Evolutionary conservation across 2,888 invertebrate genomes (phyloP), one percentile per base, ranked within the genome.

Genomic region (Euplagia quadripunctaria): DNA sequence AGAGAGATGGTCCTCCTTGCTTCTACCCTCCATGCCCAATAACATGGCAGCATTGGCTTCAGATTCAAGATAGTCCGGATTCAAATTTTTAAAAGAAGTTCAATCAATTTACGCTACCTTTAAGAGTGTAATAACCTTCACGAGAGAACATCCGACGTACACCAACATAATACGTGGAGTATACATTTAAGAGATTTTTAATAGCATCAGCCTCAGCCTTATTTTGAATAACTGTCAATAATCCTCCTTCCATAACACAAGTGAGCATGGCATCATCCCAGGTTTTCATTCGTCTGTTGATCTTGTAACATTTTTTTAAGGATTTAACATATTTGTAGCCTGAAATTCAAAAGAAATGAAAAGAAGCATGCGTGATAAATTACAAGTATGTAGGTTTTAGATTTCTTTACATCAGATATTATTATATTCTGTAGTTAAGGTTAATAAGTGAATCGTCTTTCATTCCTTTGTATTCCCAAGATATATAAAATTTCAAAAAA

Each of bases 251-350:
- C 83, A 85, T 82, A 67, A 77, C 84, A 66, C 88, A 88, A 4
- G 85, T 87, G 17, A 80, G 79, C 83, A 86, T 84, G 0, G 88
- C 88, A 4, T 82, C 83, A 1, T 79, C 72, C 88, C 88, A 88
- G 1, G 66, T 75, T 52, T 77, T 82, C 0, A 42, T 74, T n/a
- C 75, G 78, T 12, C 75, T 79, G 52, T 87, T 84, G 1, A 87
- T 41, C 75, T 88, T 88, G 68, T 85, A 88, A 72, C 88, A 88
- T 80, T 85, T 88, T 41, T 68, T 82, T 41, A 63, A 66, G 8
- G 64, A 17, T 11, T 79, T 77, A 7, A 72, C 20, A 51, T 78
- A 79, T 77, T 84, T 83, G 63, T 87, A 87, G 41, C 61, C 87
- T 87, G 78, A 49, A 61, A 69, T 31, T 49, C 42, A 64, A n/a